Conservation (phyloP, 2,888 invertebrate genomes). For the Lottia scabra region DNA sequence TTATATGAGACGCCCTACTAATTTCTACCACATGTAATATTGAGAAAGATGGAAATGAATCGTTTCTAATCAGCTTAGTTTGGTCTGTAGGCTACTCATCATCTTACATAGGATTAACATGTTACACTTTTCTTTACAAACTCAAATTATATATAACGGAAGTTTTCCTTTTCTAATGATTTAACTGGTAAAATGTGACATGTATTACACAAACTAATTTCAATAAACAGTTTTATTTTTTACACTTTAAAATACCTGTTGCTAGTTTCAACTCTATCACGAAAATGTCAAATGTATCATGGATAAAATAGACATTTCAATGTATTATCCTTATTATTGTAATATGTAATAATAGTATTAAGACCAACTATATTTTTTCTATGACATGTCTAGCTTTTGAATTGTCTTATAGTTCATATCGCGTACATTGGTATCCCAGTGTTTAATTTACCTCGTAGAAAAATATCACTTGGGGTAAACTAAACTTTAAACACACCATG, state of each 20-base stretch:
- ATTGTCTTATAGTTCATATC: background rate
- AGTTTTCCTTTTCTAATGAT: background rate
- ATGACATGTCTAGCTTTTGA: background rate
- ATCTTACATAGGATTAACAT: background rate
- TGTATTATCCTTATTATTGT: no score
- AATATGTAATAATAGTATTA: no score
- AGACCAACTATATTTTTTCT: no score
- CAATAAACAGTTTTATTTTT: no score
- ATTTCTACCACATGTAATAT: background rate
- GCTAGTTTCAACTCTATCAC: no score
- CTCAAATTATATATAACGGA: constrained; percentile 1
- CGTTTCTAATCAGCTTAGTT: constrained; percentile 1
- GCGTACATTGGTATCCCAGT: background rate
- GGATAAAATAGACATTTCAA: no score
- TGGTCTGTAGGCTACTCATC: background rate
- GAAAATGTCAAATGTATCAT: no score
- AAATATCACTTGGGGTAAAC: constrained; percentile 1
- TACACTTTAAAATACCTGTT: no score
- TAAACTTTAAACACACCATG: background rate
- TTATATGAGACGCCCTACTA: constrained; percentile 5
- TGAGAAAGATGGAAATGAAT: background rate
- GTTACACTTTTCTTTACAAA: background rate
- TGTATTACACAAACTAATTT: background rate
- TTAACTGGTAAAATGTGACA: constrained; percentile 1
- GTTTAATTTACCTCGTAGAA: background rate